Conservation (phyloP, 2,888 invertebrate species). For the Agrochola lota region DNA sequence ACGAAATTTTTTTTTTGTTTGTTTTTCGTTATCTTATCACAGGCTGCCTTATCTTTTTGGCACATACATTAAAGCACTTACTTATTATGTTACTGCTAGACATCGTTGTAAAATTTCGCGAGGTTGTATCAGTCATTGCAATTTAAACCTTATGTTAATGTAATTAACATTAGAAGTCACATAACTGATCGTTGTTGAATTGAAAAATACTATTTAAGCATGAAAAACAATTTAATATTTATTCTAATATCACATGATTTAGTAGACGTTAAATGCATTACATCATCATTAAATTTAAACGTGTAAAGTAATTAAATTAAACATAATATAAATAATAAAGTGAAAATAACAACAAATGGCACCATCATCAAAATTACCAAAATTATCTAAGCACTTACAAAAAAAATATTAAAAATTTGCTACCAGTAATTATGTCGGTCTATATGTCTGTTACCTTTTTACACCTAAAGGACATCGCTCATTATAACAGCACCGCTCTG, state of each 20-base stretch:
- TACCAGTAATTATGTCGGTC: background rate
- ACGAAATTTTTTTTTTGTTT: too few species aligned
- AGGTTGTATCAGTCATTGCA: background rate
- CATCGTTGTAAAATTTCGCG: background rate
- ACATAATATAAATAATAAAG: background rate
- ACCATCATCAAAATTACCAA: background rate
- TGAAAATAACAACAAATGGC: background rate
- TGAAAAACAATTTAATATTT: conserved; percentile 33
- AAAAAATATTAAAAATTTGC: background rate
- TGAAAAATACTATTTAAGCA: background rate
- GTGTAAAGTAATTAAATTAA: background rate
- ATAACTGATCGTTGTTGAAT: background rate
- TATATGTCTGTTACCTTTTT: background rate
- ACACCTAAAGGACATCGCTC: too few species aligned
- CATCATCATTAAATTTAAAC: background rate
- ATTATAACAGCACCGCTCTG: too few species aligned
- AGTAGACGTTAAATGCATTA: conserved; percentile 2
- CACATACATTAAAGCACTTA: too few species aligned
- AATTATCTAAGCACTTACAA: background rate
- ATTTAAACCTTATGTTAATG: background rate
- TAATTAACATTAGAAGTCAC: background rate
- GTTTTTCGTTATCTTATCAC: background rate
- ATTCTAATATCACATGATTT: conserved; percentile 74
- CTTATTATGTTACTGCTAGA: background rate
- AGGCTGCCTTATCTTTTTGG: too few species aligned